Conservation (phyloP, 2,113 vertebrate genomes). For the Coracopsis vasa region DNA sequence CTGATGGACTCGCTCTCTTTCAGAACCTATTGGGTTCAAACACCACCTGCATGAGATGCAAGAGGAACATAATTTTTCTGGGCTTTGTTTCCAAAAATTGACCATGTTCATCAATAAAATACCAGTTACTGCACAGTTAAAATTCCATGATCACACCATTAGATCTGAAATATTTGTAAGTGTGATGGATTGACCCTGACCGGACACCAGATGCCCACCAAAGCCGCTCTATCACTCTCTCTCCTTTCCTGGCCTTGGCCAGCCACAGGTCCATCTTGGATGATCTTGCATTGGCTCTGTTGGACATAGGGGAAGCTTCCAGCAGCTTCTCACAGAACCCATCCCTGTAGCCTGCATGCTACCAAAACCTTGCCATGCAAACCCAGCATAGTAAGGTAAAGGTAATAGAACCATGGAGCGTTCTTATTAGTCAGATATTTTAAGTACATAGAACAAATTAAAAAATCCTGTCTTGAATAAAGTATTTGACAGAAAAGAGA, state of each 20-base stretch:
- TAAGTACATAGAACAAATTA: neutral
- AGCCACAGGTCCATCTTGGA: neutral
- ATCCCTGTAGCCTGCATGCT: neutral
- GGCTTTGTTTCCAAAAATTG: neutral
- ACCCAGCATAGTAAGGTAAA: neutral
- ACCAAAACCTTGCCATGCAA: neutral
- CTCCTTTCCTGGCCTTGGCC: neutral
- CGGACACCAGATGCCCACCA: neutral
- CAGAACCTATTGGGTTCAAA: neutral
- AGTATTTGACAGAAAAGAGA: neutral
- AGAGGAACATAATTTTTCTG: neutral
- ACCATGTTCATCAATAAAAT: constrained; percentile 32
- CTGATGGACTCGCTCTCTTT: neutral
- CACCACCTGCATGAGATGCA: neutral
- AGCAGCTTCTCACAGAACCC: neutral
- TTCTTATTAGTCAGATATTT: neutral
- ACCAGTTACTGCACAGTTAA: neutral
- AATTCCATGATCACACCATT: neutral
- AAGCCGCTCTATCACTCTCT: neutral
- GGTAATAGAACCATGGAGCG: neutral
- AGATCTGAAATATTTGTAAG: constrained; percentile 22
- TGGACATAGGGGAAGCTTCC: neutral
- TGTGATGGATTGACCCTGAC: too few relatives aligned
- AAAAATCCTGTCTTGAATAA: neutral
- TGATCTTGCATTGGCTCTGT: neutral